These are phyloP conservation scores for Melozone crissalis DNA, from an alignment of 2,113 vertebrate genomes.

Conservation along the genomic window DNA sequence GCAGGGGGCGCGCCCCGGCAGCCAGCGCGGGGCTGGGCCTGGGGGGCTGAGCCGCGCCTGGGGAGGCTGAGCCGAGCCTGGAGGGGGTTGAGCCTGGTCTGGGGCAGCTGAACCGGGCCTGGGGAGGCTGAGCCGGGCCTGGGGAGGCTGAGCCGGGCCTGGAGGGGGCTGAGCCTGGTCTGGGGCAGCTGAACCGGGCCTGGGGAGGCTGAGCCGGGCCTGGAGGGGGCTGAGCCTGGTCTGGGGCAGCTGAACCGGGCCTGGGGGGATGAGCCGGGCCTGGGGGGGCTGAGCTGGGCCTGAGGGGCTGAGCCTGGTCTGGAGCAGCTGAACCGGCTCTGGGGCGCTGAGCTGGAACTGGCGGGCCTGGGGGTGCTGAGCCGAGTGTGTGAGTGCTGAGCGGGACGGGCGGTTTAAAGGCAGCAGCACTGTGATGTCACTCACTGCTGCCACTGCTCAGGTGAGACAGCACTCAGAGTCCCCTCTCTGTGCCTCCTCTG, in stretches of 20 bases:
- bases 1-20: not conserved
- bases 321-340: fast-evolving
- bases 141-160: fast-evolving
- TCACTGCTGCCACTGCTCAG: fast-evolving
- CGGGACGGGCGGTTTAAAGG: not conserved
- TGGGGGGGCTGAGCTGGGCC: fast-evolving
- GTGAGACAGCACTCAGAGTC: fast-evolving
- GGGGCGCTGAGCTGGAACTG: fast-evolving
- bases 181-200: fast-evolving
- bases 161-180: too few relatives aligned
- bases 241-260: fast-evolving
- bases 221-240: fast-evolving
- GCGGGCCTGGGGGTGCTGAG: fast-evolving
- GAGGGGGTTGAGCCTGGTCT: too few relatives aligned
- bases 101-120: not conserved
- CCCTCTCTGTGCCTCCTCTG: fast-evolving
- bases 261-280: fast-evolving
- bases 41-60: fast-evolving
- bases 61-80: not conserved
- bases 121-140: fast-evolving
- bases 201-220: fast-evolving
- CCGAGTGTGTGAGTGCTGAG: fast-evolving
- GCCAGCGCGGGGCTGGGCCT: not conserved
- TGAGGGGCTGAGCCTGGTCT: fast-evolving
- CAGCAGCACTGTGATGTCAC: not conserved